Evolutionary conservation across 2,888 invertebrate genomes (phyloP).

Genomic region (Lepidochrysops patricia): DNA sequence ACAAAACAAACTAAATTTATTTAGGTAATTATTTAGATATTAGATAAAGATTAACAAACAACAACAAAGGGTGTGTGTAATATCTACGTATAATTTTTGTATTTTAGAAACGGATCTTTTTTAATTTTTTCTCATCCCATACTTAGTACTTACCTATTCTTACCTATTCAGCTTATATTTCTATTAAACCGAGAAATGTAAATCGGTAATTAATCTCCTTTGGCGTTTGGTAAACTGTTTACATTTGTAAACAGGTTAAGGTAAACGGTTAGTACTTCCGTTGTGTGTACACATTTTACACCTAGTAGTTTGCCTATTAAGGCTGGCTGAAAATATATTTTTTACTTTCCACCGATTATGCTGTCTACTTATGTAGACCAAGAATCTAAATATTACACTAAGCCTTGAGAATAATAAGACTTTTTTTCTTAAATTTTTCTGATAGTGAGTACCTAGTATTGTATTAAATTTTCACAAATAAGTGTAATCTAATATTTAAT

Average conservation of each 20-base stretch:
- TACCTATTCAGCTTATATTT: not conserved
- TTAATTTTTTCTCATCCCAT: not conserved
- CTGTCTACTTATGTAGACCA: too few relatives aligned
- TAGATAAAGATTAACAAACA: too few relatives aligned
- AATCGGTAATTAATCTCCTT: not conserved
- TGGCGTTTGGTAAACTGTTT: conserved; percentile 5
- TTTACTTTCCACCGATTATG: not conserved
- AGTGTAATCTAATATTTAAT: not conserved
- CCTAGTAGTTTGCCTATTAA: not conserved
- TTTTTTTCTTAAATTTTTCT: too few relatives aligned
- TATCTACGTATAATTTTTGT: not conserved
- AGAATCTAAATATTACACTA: not conserved
- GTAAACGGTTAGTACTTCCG: not conserved
- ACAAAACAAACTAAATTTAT: too few relatives aligned
- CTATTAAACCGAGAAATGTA: not conserved
- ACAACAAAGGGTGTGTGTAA: too few relatives aligned
- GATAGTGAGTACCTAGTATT: too few relatives aligned
- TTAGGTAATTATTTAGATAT: too few relatives aligned
- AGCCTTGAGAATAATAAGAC: not conserved
- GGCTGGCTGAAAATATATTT: not conserved
- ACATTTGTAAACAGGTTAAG: conserved; percentile 2
- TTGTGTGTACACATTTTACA: not conserved
- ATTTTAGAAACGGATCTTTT: not conserved
- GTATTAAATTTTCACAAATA: not conserved
- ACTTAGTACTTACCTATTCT: too few relatives aligned